Percentiles rank a stretch among this genome's conserved stretches.
phyloP scores from a whole-genome alignment of 1,140 invertebrate genomes.

The Temnothorax curvispinosus region DNA sequence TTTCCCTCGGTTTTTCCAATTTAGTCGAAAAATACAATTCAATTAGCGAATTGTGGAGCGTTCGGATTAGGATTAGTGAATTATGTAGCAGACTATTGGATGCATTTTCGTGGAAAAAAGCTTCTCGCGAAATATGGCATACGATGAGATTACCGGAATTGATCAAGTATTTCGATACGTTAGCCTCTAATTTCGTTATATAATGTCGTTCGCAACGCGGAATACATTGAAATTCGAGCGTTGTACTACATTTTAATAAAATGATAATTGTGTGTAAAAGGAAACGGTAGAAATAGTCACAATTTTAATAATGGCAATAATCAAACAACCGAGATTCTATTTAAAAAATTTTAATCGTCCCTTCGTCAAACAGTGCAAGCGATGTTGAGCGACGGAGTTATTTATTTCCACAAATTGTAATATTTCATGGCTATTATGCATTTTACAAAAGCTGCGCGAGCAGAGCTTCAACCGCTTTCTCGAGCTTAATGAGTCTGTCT shows the following conservation, averaged over 20 bases:
- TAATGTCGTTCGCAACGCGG: neutral
- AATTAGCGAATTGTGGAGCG: constrained; percentile 40
- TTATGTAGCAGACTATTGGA: constrained; percentile 45
- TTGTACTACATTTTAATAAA: neutral
- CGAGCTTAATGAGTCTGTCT: constrained; percentile 18
- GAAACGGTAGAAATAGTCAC: neutral
- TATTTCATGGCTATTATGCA: constrained; percentile 21
- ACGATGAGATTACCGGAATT: constrained; percentile 3
- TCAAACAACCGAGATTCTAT: neutral
- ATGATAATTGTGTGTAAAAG: neutral
- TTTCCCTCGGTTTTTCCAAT: constrained; percentile 16
- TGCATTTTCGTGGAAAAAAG: constrained; percentile 39
- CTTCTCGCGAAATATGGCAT: constrained; percentile 25
- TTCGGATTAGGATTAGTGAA: constrained; percentile 24
- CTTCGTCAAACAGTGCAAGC: neutral
- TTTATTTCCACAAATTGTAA: constrained; percentile 19
- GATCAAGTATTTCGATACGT: neutral
- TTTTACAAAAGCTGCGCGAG: constrained; percentile 11
- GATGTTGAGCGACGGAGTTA: neutral
- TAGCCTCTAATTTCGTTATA: neutral
- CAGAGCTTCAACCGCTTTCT: constrained; percentile 11
- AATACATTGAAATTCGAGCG: neutral
- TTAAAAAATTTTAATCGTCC: neutral
- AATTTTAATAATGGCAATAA: constrained; percentile 14
- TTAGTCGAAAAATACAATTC: constrained; percentile 52